Evolutionary conservation across 2,797 vertebrate genomes (phyloP), one percentile per base, ranked within the genome.

Genomic region (Myoxocephalus aenaeus): DNA sequence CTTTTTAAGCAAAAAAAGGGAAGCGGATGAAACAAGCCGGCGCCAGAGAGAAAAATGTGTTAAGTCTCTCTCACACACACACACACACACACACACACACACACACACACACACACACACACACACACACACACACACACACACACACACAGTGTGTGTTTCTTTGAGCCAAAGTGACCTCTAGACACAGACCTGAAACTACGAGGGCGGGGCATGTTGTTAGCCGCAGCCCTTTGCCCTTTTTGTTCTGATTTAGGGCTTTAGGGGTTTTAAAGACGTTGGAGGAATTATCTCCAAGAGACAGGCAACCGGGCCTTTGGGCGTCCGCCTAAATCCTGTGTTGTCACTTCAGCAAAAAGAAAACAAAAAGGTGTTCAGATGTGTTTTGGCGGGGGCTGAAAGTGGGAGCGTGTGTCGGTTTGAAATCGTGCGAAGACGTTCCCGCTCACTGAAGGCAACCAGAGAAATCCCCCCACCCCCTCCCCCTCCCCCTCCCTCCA

Each of bases 361-460:
- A 46, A 51, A 67, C 73, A 86, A 59, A 81, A 85, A 67, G 46
- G 44, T 56, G 61, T 17, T 17, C 14, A 22, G 38, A 57, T 61
- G 54, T 53, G 58, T 40, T 32, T 34, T 34, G 36, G 46, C 29
- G 51, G 62, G 44, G 34, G 62, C 58, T 63, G 32, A 36, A 12
- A 54, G 62, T 2, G 76, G n/a, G 57, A 34, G 65, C 51, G 38
- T 63, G 65, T 18, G 73, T 15, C 27, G 42, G 46, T 67, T 75
- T 79, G 36, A 64, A 76, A 78, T 78, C 51, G 1, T 75, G 84
- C 78, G 51, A 65, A 50, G 72, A 87, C 84, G 73, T 38, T 82
- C 73, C 54, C 32, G 58, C 9, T 50, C 65, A 32, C 58, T 63
- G 40, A 76, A 68, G 27, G 64, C 40, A 61, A 79, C 3, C 14